Evolutionary conservation across 2,113 vertebrate genomes (phyloP).

Genomic region (Anolis sagrei): DNA sequence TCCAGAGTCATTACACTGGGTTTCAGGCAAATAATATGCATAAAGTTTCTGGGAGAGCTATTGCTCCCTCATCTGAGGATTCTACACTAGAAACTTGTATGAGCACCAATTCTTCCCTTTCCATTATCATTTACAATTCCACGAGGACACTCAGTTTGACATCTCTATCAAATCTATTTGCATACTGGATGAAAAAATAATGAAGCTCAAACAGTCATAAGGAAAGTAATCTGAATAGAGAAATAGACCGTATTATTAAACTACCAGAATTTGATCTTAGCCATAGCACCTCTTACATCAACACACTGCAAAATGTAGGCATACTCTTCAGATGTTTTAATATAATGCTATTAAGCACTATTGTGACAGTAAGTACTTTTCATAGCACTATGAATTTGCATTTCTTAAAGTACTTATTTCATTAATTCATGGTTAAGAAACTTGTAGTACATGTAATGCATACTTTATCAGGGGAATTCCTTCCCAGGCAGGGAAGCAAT

Average conservation of each 20-base stretch:
- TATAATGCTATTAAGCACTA: not conserved
- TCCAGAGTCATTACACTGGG: too few species aligned
- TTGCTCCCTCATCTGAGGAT: too few species aligned
- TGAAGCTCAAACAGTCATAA: not conserved
- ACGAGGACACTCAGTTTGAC: not conserved
- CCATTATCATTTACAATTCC: not conserved
- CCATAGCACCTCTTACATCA: not conserved
- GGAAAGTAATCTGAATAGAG: conserved; percentile 13
- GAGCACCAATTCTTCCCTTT: not conserved
- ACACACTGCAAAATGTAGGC: not conserved
- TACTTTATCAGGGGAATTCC: not conserved
- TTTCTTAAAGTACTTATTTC: conserved; percentile 1
- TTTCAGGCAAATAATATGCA: too few species aligned
- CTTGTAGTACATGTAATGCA: not conserved
- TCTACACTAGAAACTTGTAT: not conserved
- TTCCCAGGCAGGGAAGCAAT: not conserved
- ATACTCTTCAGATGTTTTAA: not conserved
- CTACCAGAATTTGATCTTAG: not conserved
- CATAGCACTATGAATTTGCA: not conserved
- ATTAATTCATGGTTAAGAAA: not conserved
- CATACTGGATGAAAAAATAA: conserved; percentile 20
- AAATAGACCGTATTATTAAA: not conserved
- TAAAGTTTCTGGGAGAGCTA: too few species aligned
- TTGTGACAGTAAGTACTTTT: not conserved
- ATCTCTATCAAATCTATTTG: conserved; percentile 14